Base-by-base conservation (phyloP, 2,888 invertebrate species). In the Drepanosiphum platanoidis region DNA sequence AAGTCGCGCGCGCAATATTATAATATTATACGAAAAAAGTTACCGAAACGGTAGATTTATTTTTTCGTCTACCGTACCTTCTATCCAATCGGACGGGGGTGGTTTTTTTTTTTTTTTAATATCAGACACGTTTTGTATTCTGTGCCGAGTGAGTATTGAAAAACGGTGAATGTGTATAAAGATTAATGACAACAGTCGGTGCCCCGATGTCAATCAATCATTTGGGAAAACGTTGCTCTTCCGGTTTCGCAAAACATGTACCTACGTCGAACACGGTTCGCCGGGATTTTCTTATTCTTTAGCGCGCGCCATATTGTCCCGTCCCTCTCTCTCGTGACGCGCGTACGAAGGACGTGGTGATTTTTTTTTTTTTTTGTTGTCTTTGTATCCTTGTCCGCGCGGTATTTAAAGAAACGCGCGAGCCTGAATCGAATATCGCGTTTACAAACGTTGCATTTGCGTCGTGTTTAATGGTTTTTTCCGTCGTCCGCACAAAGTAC, bases 121-220 rank as follows among this genome's bases (percentile, higher is more conserved):
- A 70, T 22, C 66, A 70, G n/a, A 70, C n/a, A 70, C 36, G n/a
- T 36, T 70, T 70, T 70, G 8, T 70, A 39, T n/a, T 70, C n/a
- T 11, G 11, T 39, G 70, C 36, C 36, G n/a, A 39, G 36, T 70
- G 36, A 22, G 36, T 70, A 70, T 70, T 36, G 36, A n/a, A 70
- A n/a, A 36, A 70, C 36, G 34, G 22, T 5, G 36, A 36, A 70
- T 70, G n/a, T 64, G 30, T 39, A 70, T 70, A 70, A 70, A 70
- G 70, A 70, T 70, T 70, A 70, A 70, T 70, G 70, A 70, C 70
- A 70, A 70, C 34, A 70, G 70, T 70, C 32, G n/a, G 70, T 39
- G 70, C 36, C 22, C n/a, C 8, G 34, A 39, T 36, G 36, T 39
- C 70, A 70, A 70, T 70, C 70, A 70, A 70, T 70, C 70, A 39